Percentiles rank a stretch among this genome's conserved stretches.
phyloP scores from a whole-genome alignment of 2,888 invertebrate genomes.

The Stramonita haemastoma region DNA sequence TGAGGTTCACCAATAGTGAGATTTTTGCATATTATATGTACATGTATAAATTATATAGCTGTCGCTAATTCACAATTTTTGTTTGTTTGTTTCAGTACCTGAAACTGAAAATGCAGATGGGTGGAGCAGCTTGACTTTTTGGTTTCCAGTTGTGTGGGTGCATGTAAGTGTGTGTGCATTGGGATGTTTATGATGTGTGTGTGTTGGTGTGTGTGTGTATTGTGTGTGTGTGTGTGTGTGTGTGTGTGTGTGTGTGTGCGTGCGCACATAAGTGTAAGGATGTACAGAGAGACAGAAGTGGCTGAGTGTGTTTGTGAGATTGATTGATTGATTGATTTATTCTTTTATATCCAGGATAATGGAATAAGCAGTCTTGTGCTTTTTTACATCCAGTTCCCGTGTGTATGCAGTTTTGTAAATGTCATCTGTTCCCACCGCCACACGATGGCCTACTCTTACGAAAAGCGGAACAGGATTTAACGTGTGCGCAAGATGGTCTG shows the following conservation, averaged over 20 bases:
- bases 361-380: too few relatives aligned
- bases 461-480: too few relatives aligned
- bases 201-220: background rate
- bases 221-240: constrained; percentile 13
- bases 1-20: too few relatives aligned
- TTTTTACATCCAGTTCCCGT: too few relatives aligned
- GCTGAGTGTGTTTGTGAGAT: background rate
- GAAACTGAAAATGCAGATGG: constrained; percentile 25
- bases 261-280: background rate
- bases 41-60: too few relatives aligned
- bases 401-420: too few relatives aligned
- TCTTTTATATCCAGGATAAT: too few relatives aligned
- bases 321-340: background rate
- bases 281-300: background rate
- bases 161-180: background rate
- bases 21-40: too few relatives aligned
- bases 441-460: too few relatives aligned
- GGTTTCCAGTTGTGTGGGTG: background rate
- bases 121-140: background rate
- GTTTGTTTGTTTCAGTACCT: constrained; percentile 29
- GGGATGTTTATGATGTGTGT: background rate
- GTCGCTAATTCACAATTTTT: background rate
- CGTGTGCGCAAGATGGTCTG: too few relatives aligned
- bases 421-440: too few relatives aligned
- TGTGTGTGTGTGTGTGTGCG: background rate